Base-by-base conservation (phyloP, 2,888 invertebrate species). In the Dicranocentrus wangi region DNA sequence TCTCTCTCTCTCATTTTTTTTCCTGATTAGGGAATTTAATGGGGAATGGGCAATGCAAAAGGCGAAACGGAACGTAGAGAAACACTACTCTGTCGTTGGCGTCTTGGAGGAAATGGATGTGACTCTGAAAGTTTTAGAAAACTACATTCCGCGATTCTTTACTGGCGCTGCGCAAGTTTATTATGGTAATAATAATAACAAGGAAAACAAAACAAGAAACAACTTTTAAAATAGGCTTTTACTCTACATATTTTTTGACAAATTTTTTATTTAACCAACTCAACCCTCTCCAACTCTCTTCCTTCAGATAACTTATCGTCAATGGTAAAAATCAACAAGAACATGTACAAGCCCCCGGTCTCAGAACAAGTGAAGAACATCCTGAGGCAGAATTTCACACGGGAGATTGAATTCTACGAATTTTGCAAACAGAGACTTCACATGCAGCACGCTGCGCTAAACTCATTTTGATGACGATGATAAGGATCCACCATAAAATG, bases 341-440 rank as follows among this genome's bases (percentile, higher is more conserved):
- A 96, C 89, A 92, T 93, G 68, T 96, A 95, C 90, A 96, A 96
- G 88, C 95, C 95, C 0, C 93, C 94, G 0, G 95, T 96, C 1
- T 93, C 93, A 63, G 95, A 96, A 87, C 93, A 93, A 86, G 93
- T 96, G 1, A 96, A 95, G 88, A 93, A 95, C 65, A 92, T 96
- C 69, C 94, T 96, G 3, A 91, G 95, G 84, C 92, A 91, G 47
- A 96, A 96, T 89, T 95, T 96, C 88, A 95, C 95, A 0, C 91
- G 93, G 75, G 96, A 96, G 90, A 94, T 96, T 13, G 96, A 96
- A 87, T 95, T 96, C 89, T 96, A 96, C 89, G 94, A 96, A 88
- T 96, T 96, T 88, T 95, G 95, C 88, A 93, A 93, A 87, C 95
- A 96, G 88, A 90, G 96, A 87, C 90, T 96, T 19, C 93, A 96